Percentiles rank a stretch among this genome's conserved stretches.
Evolutionary conservation across 2,888 invertebrate species (phyloP).

Genomic region (Amphipyra berbera): DNA sequence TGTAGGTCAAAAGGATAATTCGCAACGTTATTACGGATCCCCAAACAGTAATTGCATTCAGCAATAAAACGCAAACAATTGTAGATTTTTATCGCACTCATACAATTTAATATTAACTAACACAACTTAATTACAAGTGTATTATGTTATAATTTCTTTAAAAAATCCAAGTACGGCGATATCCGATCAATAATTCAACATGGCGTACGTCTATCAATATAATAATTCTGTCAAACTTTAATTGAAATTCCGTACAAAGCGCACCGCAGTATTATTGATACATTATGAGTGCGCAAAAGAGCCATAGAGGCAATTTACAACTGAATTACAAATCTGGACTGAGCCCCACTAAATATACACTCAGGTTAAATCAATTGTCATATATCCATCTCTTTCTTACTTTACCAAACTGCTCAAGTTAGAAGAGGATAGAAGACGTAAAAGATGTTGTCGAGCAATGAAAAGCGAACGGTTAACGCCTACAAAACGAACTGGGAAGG

Average conservation of each 20-base stretch:
- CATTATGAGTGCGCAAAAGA: slow-evolving; percentile 86
- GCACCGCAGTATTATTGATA: slow-evolving; percentile 85
- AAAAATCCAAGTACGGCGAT: slow-evolving; percentile 55
- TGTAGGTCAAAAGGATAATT: slow-evolving; percentile 2
- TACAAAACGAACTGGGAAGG: slow-evolving; percentile 78
- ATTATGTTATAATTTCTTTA: slow-evolving; percentile 58
- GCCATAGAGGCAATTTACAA: slow-evolving; percentile 86
- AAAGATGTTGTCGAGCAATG: slow-evolving; percentile 69
- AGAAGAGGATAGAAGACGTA: slow-evolving; percentile 63
- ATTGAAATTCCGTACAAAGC: slow-evolving; percentile 86
- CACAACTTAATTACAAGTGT: slow-evolving; percentile 56
- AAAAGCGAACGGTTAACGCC: slow-evolving; percentile 80
- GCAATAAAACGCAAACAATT: slow-evolving; percentile 51
- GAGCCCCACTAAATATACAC: slow-evolving; percentile 86
- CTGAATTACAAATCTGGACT: slow-evolving; percentile 88
- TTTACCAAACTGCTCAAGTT: slow-evolving; percentile 3
- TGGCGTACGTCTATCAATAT: slow-evolving; percentile 84
- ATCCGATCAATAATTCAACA: slow-evolving; percentile 80
- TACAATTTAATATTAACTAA: slow-evolving; percentile 50
- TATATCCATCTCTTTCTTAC: slow-evolving; percentile 65
- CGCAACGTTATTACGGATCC: slow-evolving; percentile 21
- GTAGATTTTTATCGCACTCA: slow-evolving; percentile 55
- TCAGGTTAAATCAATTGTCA: slow-evolving; percentile 85
- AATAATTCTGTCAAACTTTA: slow-evolving; percentile 89
- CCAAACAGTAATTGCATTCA: slow-evolving; percentile 43